Base-by-base conservation (phyloP, 2,797 vertebrate genomes). In the Sternarchorhynchus goeldii region DNA sequence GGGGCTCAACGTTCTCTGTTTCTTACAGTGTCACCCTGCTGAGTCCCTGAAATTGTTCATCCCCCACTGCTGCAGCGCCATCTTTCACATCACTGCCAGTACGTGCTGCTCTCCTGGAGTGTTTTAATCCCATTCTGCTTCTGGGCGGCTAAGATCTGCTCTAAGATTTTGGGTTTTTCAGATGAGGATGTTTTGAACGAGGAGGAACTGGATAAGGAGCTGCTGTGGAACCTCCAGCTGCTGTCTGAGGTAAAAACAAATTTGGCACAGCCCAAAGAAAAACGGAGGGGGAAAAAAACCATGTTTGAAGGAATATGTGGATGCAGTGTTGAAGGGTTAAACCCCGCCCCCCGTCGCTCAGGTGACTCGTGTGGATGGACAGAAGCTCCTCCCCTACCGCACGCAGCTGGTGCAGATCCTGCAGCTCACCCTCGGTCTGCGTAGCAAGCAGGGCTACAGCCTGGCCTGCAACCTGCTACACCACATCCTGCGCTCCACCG, bases 181-280 rank as follows among this genome's bases (percentile, higher is more conserved):
- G 97, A 96, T 91, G 96, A 96, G 84, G 97, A 99, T 83, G 90
- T 96, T 68, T 92, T 95, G 80, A 91, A 86, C 77, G 97, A 98
- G 82, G 96, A 97, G 85, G 96, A 97, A 64, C 89, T 98, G 85
- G 97, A 99, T 88, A 98, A 98, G 88, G 97, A 99, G 83, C 90
- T 99, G 82, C 87, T 99, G 31, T 99, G 97, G 97, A 98, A 95
- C 87, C 95, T 99, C 83, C 97, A 99, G 86, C 95, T 99, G 88
- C 93, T 99, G 76, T 99, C 97, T 45, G 97, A 99, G 96, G 97
- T 99, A 92, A 91, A 91, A 25, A 25, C 25, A 68, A 20, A 58
- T 4, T 14, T 18, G 87, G 36, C 31, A 25, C 71, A 10, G 20
- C 6, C 6, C 20, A 41, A 10, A 36, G 2, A 36, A 8, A 31